These are phyloP conservation scores for Eubasilissa splendida DNA, from an alignment of 2,888 invertebrate species.

Conservation along the genomic window DNA sequence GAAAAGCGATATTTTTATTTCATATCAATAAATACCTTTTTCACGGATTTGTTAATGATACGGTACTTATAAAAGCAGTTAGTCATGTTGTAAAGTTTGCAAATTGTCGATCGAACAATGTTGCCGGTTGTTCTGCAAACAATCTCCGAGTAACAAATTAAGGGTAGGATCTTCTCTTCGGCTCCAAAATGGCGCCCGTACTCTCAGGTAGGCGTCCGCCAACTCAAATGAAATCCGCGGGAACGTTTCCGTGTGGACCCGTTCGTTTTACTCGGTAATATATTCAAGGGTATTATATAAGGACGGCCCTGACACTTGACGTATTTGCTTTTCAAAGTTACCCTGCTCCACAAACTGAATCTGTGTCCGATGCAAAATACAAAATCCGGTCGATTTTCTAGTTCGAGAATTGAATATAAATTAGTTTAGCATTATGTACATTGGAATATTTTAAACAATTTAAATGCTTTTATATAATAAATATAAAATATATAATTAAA, in stretches of 20 bases:
- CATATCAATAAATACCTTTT: too few relatives aligned
- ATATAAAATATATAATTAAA: too few relatives aligned
- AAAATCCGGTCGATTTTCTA: conserved; percentile 5
- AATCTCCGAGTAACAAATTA: conserved; percentile 24
- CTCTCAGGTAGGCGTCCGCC: conserved; percentile 17
- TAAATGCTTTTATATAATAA: too few relatives aligned
- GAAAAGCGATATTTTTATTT: neutral
- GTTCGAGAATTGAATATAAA: too few relatives aligned
- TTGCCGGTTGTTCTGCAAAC: neutral
- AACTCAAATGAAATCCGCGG: conserved; percentile 28
- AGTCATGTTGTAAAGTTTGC: too few relatives aligned
- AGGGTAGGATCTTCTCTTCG: neutral
- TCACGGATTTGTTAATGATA: too few relatives aligned
- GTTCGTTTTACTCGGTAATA: conserved; percentile 20
- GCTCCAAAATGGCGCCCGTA: neutral
- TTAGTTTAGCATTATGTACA: too few relatives aligned
- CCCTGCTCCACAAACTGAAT: neutral
- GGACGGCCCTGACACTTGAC: conserved; percentile 47
- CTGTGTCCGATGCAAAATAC: too few relatives aligned
- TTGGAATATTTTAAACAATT: too few relatives aligned
- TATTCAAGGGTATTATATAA: conserved; percentile 44
- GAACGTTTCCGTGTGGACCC: conserved; percentile 29
- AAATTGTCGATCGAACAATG: too few relatives aligned
- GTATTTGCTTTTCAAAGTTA: conserved; percentile 50
- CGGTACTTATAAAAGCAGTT: too few relatives aligned